Base-by-base conservation (phyloP, 2,888 invertebrate species). In the Sussaba pulchella region DNA sequence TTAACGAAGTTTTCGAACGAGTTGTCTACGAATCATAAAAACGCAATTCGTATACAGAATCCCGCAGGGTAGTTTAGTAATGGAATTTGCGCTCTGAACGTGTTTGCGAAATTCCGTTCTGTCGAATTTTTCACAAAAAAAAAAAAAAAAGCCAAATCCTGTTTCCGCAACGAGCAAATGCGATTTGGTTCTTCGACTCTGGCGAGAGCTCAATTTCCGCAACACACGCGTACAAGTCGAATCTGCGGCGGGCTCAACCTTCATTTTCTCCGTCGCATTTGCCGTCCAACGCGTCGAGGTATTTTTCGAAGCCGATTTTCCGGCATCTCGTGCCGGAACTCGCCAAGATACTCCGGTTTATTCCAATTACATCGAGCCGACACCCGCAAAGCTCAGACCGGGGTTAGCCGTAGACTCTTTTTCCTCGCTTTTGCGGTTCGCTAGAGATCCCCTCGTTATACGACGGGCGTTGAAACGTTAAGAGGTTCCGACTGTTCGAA, bases 401-500 rank as follows among this genome's bases (percentile, higher is more conserved):
- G 24, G 43, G 10, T 2, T 10, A 45, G 43, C 17, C 52, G 63
- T 64, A 41, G 45, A 1, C 21, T 9, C 26, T 41, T 12, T 45
- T 69, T 43, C 47, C 41, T 43, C 41, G 61, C 26, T 17, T 24
- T 17, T 2, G 39, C 59, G 39, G 17, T 67, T 52, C 67, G 14
- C 43, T 45, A 64, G 71, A 79, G 82, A 85, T 71, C 66, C 70
- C 70, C 73, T 74, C 72, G 75, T 73, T 78, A 82, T 31, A 52
- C 50, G 52, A 24, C 52, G 39, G 39, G 24, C 39, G 31, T 63
- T 45, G 70, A 78, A 67, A 67, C 47, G 69, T 47, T 43, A 54
- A 75, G 61, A 69, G 67, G 57, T 70, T 24, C 39, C 54, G 54
- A 39, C 26, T 54, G 79, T 52, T 63, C 69, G 4, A 54, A 70